These are phyloP conservation scores for Lindbergichthys nudifrons DNA, from an alignment of 2,797 vertebrate species.

Conservation along the genomic window DNA sequence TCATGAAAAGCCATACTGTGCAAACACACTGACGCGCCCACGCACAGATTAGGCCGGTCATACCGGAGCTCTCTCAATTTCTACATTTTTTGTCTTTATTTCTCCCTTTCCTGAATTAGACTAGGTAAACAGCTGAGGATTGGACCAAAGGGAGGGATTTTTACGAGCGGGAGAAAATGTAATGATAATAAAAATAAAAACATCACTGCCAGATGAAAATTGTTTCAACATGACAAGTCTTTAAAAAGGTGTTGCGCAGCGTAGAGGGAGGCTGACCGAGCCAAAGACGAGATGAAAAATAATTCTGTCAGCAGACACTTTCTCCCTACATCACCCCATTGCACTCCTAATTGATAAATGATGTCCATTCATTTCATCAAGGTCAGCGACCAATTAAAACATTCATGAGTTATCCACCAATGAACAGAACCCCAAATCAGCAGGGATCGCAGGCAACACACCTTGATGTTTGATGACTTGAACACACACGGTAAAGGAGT, in stretches of 20 bases:
- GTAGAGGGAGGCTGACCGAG: constrained; percentile 47
- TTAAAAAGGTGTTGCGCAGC: constrained; percentile 39
- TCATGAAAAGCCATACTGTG: constrained; percentile 74
- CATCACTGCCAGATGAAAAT: constrained; percentile 43
- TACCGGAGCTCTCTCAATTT: constrained; percentile 58
- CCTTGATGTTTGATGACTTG: constrained; percentile 52
- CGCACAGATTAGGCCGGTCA: constrained; percentile 78
- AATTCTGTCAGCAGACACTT: constrained; percentile 66
- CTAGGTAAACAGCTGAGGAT: constrained; percentile 74
- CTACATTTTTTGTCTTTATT: constrained; percentile 45
- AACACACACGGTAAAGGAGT: constrained; percentile 26
- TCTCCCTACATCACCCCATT: constrained; percentile 65
- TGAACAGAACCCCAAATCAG: constrained; percentile 65
- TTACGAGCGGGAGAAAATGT: constrained; percentile 42
- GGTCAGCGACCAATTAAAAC: constrained; percentile 81
- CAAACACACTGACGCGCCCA: constrained; percentile 67
- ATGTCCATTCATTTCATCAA: constrained; percentile 74
- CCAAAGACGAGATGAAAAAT: constrained; percentile 69
- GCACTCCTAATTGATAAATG: constrained; percentile 79
- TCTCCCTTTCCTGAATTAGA: constrained; percentile 56
- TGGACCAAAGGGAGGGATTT: constrained; percentile 48
- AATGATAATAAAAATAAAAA: constrained; percentile 43
- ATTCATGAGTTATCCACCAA: constrained; percentile 71
- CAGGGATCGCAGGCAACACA: constrained; percentile 54
- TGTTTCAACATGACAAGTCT: constrained; percentile 44